Conservation (phyloP, 2,888 invertebrate species). For the Bhutanitis thaidina region DNA sequence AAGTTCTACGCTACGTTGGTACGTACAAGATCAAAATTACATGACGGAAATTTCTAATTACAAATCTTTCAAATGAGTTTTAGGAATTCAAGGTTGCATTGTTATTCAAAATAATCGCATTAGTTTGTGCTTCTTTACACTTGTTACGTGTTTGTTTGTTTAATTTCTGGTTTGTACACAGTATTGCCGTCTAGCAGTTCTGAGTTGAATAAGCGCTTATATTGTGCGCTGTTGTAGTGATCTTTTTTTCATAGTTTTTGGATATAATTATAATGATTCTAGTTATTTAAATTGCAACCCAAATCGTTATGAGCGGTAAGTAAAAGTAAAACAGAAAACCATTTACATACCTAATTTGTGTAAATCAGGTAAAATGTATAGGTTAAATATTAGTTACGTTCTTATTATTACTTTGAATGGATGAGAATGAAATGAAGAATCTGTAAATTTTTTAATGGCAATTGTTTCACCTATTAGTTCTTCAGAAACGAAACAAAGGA, state of each 20-base stretch:
- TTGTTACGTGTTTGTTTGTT: constrained; percentile 54
- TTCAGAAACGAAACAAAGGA: too few relatives aligned
- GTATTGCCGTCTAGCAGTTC: constrained; percentile 44
- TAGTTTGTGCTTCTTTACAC: constrained; percentile 47
- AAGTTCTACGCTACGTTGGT: constrained; percentile 6
- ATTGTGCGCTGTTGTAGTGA: constrained; percentile 40
- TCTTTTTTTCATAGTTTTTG: constrained; percentile 30
- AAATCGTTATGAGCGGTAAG: constrained; percentile 63
- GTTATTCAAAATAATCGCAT: constrained; percentile 44
- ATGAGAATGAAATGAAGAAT: too few relatives aligned
- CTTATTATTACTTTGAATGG: too few relatives aligned
- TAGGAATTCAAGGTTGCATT: constrained; percentile 63
- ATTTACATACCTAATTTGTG: too few relatives aligned
- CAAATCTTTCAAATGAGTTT: constrained; percentile 36
- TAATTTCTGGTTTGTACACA: constrained; percentile 53
- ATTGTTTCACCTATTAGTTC: too few relatives aligned
- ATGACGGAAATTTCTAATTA: constrained; percentile 29
- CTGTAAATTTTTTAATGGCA: too few relatives aligned
- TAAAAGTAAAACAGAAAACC: constrained; percentile 19
- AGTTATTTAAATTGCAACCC: neutral
- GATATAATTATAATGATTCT: too few relatives aligned
- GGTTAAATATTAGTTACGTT: too few relatives aligned
- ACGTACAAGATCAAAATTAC: constrained; percentile 27
- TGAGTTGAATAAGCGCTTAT: constrained; percentile 11
- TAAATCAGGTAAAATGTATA: too few relatives aligned